Evolutionary conservation across 2,888 invertebrate species (phyloP), one percentile per base, ranked within the genome.

Genomic region (Tiliacea aurago): DNA sequence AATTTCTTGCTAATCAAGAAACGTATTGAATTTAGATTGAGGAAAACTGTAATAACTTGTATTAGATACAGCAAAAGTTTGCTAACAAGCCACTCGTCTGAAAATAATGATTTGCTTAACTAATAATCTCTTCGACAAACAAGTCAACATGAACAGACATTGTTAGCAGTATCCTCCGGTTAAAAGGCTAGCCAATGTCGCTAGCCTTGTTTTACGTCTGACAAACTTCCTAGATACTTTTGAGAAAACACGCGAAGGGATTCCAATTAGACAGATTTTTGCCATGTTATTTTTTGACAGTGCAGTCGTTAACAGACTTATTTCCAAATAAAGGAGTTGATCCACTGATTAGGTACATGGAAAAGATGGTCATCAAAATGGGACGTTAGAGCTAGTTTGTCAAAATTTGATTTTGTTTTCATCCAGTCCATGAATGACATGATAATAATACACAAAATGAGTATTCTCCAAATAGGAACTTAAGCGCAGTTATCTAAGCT

Each of bases 41-140:
- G 41, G 55, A 53, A 65, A 65, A 37, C 66, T 47, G 33, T 68
- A 76, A 74, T 78, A 77, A 63, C 58, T 23, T 58, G 43, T 69
- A 66, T 73, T 70, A 77, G 77, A 70, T 58, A 70, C 62, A 66
- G 61, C n/a, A 75, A 66, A 81, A 80, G 63, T 70, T 78, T 69
- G 37, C 43, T 49, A 59, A 51, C n/a, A 78, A 67, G 69, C 70
- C 43, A 51, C 11, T 72, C 49, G 53, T 78, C 70, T 51, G 73
- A 61, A 73, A 81, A 53, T 62, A 78, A 78, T 81, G 78, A 73
- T 77, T 75, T 75, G 66, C 70, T 78, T 43, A 72, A 81, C 75
- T 73, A 78, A 72, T 75, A 75, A 67, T 76, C 58, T 67, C 49
- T 53, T 74, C 56, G 53, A 68, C 56, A 84, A 70, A 74, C 61